Evolutionary conservation across 2,888 invertebrate genomes (phyloP).

Genomic region (Microplitis manilae): DNA sequence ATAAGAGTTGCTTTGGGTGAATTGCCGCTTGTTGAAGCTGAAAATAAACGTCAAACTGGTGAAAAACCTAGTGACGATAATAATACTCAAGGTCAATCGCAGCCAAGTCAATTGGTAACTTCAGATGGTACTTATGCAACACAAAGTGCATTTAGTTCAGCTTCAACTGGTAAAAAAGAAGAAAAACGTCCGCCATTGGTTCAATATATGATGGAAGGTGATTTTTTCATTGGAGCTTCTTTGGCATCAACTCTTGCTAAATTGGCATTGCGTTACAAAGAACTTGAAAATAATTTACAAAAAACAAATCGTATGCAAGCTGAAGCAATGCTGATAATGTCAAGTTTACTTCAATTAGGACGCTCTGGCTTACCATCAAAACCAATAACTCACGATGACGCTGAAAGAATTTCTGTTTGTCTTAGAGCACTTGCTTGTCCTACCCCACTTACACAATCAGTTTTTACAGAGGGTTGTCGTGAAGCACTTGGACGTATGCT

Average conservation of each 20-base stretch:
- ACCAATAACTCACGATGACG: conserved; percentile 95
- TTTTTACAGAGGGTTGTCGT: conserved; percentile 84
- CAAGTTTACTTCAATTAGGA: conserved; percentile 89
- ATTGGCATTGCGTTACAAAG: conserved; percentile 79
- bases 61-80: conserved; percentile 75
- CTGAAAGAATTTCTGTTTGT: conserved; percentile 89
- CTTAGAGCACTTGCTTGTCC: conserved; percentile 82
- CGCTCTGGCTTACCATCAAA: conserved; percentile 76
- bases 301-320: conserved; percentile 78
- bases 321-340: conserved; percentile 90
- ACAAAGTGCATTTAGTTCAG: conserved; percentile 95
- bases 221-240: conserved; percentile 96
- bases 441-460: conserved; percentile 78
- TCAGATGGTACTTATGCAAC: conserved; percentile 99
- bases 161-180: conserved; percentile 76
- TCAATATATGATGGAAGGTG: conserved; percentile 92
- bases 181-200: conserved; percentile 86
- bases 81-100: conserved; percentile 48
- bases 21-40: conserved; percentile 75
- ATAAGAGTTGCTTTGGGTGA: conserved; percentile 82
- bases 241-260: conserved; percentile 93
- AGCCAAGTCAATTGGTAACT: conserved; percentile 85
- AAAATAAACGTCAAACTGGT: conserved; percentile 82
- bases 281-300: conserved; percentile 57
- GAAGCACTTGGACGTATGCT: conserved; percentile 88